A percentile compares a stretch with the other conserved stretches of the same genome.
phyloP scores from a whole-genome alignment of 2,797 vertebrate species.

The Knipowitschia caucasica region DNA sequence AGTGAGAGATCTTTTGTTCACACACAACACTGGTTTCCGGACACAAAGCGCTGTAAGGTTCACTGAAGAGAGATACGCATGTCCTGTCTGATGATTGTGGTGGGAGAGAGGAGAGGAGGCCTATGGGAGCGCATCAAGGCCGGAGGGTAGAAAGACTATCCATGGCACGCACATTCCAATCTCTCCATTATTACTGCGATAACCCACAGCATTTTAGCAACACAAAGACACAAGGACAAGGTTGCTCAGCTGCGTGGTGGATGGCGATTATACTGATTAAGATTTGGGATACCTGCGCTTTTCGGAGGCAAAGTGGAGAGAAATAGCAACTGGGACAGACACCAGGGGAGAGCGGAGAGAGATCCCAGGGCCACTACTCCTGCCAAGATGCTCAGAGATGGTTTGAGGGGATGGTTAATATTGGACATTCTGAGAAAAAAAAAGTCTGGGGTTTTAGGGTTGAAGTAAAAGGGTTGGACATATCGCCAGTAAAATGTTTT shows the following conservation, averaged over 20 bases:
- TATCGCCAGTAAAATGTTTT: background rate
- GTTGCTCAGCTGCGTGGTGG: constrained; percentile 21
- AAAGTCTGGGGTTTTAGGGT: background rate
- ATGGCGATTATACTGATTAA: constrained; percentile 42
- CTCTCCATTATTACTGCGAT: constrained; percentile 21
- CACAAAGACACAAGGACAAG: constrained; percentile 22
- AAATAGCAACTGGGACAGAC: constrained; percentile 53
- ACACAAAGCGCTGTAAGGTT: constrained; percentile 32
- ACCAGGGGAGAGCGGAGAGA: constrained; percentile 39
- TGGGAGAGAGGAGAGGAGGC: constrained; percentile 36
- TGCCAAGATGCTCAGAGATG: constrained; percentile 10
- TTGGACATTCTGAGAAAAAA: background rate
- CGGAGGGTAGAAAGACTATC: constrained; percentile 33
- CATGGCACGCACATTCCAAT: constrained; percentile 23
- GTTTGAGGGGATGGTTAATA: background rate
- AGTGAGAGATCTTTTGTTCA: constrained; percentile 51
- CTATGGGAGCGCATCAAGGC: constrained; percentile 45
- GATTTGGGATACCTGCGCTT: constrained; percentile 38
- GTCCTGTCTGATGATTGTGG: constrained; percentile 58
- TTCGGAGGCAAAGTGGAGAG: constrained; percentile 12
- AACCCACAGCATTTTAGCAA: constrained; percentile 27
- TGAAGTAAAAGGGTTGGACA: background rate
- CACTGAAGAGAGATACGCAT: constrained; percentile 43
- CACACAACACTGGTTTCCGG: constrained; percentile 12
- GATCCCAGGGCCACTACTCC: constrained; percentile 22